These are phyloP conservation scores for Leuctra nigra DNA, from an alignment of 2,888 invertebrate genomes.

Conservation along the genomic window DNA sequence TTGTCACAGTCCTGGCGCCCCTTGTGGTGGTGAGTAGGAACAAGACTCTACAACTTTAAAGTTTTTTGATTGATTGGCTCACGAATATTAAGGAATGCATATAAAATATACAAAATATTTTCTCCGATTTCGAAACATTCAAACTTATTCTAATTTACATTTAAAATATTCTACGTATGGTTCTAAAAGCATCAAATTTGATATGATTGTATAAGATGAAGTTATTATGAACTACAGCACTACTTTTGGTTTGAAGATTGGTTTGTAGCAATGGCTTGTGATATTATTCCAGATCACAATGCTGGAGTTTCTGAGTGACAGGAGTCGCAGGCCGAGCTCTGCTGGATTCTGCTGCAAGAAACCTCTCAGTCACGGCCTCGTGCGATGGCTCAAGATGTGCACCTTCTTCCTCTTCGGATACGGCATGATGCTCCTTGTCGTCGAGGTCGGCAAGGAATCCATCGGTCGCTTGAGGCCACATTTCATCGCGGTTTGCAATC, in stretches of 20 bases:
- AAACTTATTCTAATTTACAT: too few relatives aligned
- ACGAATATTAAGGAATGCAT: too few relatives aligned
- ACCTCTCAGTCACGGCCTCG: background rate
- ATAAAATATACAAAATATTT: too few relatives aligned
- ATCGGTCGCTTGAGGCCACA: constrained; percentile 91
- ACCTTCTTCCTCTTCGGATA: constrained; percentile 41
- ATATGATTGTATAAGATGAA: too few relatives aligned
- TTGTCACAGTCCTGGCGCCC: constrained; percentile 68
- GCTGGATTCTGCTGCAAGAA: background rate
- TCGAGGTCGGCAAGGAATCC: constrained; percentile 89
- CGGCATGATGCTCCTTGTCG: constrained; percentile 67
- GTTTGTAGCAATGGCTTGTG: too few relatives aligned
- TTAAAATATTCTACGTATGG: too few relatives aligned
- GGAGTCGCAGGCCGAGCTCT: background rate
- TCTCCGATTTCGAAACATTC: too few relatives aligned
- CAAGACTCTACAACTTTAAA: too few relatives aligned
- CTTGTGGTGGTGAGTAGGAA: constrained; percentile 58
- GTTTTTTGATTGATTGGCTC: too few relatives aligned
- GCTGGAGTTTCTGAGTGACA: background rate
- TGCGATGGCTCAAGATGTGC: background rate
- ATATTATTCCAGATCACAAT: background rate
- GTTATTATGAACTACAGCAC: too few relatives aligned
- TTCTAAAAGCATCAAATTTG: too few relatives aligned
- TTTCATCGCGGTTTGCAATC: constrained; percentile 83
- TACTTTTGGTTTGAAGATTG: too few relatives aligned